Evolutionary conservation across 2,888 invertebrate genomes (phyloP), one percentile per base, ranked within the genome.

Genomic region (Lacanobia oleracea): DNA sequence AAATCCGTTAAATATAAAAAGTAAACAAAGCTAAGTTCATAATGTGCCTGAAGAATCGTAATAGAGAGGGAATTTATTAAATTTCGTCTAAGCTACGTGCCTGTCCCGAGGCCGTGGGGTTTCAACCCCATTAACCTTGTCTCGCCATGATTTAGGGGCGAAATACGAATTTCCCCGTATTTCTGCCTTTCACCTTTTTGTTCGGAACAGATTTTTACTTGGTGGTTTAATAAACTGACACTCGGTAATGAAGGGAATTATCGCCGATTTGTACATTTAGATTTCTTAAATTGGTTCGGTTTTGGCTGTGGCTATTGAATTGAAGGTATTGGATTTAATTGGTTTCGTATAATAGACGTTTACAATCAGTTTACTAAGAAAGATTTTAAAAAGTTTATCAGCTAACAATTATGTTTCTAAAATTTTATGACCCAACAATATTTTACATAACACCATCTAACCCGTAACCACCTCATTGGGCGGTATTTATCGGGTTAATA

Each of bases 51-150:
- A 91, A 90, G 89, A 89, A 90, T 90, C 87, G 90, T 91, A 92
- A 92, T 93, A 91, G 89, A 93, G 90, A 89, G 86, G 88, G 88
- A 92, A 92, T 94, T 94, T 93, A 94, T 94, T 94, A 93, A 94
- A 94, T 93, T 93, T 91, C 86, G 89, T 88, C 89, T 90, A 88
- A 91, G 91, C 91, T 93, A 94, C 95, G 95, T 94, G 94, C 93
- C 94, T 91, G 92, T 88, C 91, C 89, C 89, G 90, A 90, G 92
- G 91, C 92, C 90, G 90, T 82, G 89, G 89, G 91, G 92, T 92
- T 93, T 91, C 92, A 91, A 93, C 93, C 93, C 95, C 94, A 95
- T 95, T 95, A 95, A 95, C 94, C 94, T 94, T 94, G 94, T 94
- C 94, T 91, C 89, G 91, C 91, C 89, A 94, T 95, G 94, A 94